phyloP scores from a whole-genome alignment of 2,113 vertebrate genomes.

The Forbesichthys agassizii region DNA sequence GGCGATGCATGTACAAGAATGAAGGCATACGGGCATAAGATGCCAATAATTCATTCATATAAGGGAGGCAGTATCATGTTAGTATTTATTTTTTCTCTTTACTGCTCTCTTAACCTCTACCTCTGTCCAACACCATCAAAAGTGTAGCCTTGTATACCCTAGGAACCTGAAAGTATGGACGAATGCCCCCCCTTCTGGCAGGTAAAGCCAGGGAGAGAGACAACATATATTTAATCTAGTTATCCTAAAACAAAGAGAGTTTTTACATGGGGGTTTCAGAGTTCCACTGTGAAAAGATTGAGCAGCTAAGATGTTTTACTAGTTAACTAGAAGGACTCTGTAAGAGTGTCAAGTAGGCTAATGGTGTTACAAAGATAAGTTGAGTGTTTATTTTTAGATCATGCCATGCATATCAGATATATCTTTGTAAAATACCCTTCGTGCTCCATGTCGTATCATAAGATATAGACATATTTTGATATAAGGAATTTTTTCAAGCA shows the following conservation, averaged over 20 bases:
- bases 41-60: not conserved
- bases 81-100: not conserved
- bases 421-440: no score
- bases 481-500: no score
- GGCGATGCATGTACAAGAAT: not conserved
- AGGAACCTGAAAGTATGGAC: not conserved
- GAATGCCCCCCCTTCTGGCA: conserved; percentile 23
- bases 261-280: conserved; percentile 39
- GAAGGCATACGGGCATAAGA: no score
- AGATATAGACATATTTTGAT: no score
- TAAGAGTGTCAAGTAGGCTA: conserved; percentile 47
- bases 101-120: not conserved
- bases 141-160: not conserved
- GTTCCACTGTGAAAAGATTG: conserved; percentile 6
- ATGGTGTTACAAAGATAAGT: no score
- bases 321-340: conserved; percentile 38
- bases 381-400: conserved; percentile 59
- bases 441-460: no score
- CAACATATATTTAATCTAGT: not conserved
- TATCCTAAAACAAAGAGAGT: conserved; percentile 24
- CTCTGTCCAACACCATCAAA: conserved; percentile 26
- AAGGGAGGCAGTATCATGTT: conserved; percentile 3
- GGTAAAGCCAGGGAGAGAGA: conserved; percentile 31
- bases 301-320: conserved; percentile 17
- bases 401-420: not conserved